Conservation (phyloP, 2,888 invertebrate genomes). For the Eurytoma adleriae region DNA sequence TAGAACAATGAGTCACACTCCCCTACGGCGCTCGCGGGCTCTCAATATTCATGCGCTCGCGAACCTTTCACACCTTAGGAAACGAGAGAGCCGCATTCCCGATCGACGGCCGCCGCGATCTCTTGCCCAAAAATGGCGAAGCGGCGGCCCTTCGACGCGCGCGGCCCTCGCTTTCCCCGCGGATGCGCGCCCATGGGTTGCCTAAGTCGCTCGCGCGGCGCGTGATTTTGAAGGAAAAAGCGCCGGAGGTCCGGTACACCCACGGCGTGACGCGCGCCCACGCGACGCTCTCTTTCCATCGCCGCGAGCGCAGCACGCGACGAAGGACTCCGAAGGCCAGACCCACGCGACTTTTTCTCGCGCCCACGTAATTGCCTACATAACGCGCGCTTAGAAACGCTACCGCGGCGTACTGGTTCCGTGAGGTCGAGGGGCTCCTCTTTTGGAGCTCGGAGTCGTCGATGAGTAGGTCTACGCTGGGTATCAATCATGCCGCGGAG, state of each 20-base stretch:
- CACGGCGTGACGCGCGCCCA: slow-evolving; percentile 62
- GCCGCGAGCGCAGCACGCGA: background rate
- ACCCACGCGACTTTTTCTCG: slow-evolving; percentile 60
- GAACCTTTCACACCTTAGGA: slow-evolving; percentile 47
- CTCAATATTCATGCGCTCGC: slow-evolving; percentile 37
- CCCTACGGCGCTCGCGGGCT: background rate
- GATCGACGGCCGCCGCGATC: background rate
- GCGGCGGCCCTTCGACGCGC: background rate
- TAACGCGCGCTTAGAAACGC: slow-evolving; percentile 7
- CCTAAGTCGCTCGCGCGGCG: background rate
- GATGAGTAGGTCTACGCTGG: too few relatives aligned
- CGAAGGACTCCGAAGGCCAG: slow-evolving; percentile 69
- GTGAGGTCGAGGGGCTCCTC: too few relatives aligned
- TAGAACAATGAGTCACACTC: slow-evolving; percentile 47
- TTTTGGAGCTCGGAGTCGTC: too few relatives aligned
- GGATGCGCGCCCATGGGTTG: background rate
- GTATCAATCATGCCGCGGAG: too few relatives aligned
- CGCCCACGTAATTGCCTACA: slow-evolving; percentile 61
- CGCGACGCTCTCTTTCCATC: slow-evolving; percentile 20
- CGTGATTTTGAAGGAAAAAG: slow-evolving; percentile 11
- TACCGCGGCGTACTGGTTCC: background rate
- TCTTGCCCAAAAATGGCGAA: background rate
- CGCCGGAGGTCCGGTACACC: slow-evolving; percentile 62
- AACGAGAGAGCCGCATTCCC: background rate
- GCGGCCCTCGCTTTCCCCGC: background rate